Base-by-base conservation (phyloP, 2,797 vertebrate genomes). In the Tympanoctomys barrerae region DNA sequence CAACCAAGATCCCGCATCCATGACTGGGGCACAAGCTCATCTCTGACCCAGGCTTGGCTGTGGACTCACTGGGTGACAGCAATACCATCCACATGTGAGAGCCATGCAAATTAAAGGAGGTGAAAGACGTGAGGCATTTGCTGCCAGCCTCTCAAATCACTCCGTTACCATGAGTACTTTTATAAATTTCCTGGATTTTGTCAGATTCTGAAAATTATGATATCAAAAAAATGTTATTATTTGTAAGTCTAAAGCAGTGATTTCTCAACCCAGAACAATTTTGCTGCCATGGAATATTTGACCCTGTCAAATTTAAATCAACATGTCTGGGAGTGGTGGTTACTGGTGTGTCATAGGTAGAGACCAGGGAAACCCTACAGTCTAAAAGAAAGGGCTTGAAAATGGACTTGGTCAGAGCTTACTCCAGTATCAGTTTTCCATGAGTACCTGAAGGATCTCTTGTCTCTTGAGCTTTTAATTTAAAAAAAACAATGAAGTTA, bases 161-260 rank as follows among this genome's bases (percentile, higher is more conserved):
- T 39, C 66, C 6, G 7, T 0, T 19, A 11, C 7, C 18, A 4
- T 18, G 3, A 62, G 19, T 54, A 39, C 78, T 79, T 52, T 68
- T 46, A n/a, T 36, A 80, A 28, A 39, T 66, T 31, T 54, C 46
- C 57, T 57, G 46, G 21, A 64, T 62, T 71, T 92, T 88, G 26
- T 93, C 36, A 39, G 33, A 80, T 81, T 87, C 66, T 81, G 21
- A 73, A 93, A 77, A n/a, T 61, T 33, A 33, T 28, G 42, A 52
- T 46, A 64, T 70, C 49, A 66, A 89, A 71, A 71, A 93, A 77
- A 64, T 39, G 16, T n/a, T 21, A 9, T 7, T 5, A 42, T 46
- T 73, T 22, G 4, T 1, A 49, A 54, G 10, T 77, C 64, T 87
- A 83, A 21, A 80, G 68, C n/a, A 59, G 26, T 6, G 7, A 18